Evolutionary conservation across 2,113 vertebrate species (phyloP).

Genomic region (Pseudorasbora parva): DNA sequence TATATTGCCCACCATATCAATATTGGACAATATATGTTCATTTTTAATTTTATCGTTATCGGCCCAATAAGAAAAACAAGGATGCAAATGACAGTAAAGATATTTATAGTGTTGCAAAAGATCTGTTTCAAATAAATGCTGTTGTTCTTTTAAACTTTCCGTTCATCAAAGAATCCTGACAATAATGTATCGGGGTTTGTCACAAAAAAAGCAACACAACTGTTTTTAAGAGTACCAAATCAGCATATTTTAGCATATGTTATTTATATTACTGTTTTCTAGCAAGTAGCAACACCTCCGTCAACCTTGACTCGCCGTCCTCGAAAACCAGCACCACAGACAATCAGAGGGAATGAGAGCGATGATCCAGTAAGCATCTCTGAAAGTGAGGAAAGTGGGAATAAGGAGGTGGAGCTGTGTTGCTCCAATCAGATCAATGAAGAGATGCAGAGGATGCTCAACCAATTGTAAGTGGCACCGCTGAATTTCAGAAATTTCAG

Average conservation of each 20-base stretch:
- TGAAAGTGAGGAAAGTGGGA: constrained; percentile 68
- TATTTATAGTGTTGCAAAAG: too few species aligned
- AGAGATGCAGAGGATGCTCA: constrained; percentile 96
- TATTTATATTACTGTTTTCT: background rate
- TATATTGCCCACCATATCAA: too few species aligned
- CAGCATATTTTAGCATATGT: background rate
- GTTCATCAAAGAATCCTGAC: too few species aligned
- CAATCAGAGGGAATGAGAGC: constrained; percentile 57
- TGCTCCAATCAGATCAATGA: constrained; percentile 86
- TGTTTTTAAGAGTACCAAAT: background rate
- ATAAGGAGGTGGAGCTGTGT: constrained; percentile 78
- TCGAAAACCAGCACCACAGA: constrained; percentile 62
- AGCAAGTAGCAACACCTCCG: constrained; percentile 71
- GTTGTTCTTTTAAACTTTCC: too few species aligned
- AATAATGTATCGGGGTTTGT: too few species aligned
- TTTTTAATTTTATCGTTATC: too few species aligned
- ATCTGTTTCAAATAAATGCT: too few species aligned
- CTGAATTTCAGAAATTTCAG: background rate
- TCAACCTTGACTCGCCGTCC: constrained; percentile 67
- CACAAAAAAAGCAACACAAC: too few species aligned
- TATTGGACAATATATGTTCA: too few species aligned
- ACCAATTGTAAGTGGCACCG: constrained; percentile 85
- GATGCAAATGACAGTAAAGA: too few species aligned
- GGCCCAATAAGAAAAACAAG: too few species aligned
- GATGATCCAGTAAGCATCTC: constrained; percentile 69